A percentile compares a stretch with the other conserved stretches of the same genome.
Evolutionary conservation across 2,113 vertebrate species (phyloP).

Genomic region (Indri indri): DNA sequence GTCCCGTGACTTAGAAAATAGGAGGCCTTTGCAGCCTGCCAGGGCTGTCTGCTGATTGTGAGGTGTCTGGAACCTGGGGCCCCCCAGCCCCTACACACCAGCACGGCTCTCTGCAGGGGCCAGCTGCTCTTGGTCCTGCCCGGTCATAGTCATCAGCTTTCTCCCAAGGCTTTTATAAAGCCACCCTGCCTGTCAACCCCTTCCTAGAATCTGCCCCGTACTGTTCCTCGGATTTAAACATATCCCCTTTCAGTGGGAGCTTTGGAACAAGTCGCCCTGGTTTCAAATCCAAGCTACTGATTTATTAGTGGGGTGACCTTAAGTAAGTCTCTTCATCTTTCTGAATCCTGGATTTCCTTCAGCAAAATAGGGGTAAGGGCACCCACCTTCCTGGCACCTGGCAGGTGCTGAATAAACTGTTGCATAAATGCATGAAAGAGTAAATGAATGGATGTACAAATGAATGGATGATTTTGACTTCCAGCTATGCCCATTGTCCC

Average conservation of each 20-base stretch:
- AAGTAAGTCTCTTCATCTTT: not conserved
- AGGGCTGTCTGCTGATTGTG: not conserved
- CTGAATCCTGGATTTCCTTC: not conserved
- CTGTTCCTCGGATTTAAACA: not conserved
- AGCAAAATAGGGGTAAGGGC: not conserved
- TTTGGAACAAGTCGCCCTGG: not conserved
- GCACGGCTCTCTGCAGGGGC: not conserved
- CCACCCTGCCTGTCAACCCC: not conserved
- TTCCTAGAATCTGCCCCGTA: not conserved
- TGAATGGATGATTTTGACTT: not conserved
- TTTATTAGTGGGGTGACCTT: not conserved
- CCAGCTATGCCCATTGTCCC: not conserved
- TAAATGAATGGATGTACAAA: not conserved
- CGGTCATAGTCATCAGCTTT: not conserved
- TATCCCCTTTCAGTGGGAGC: not conserved
- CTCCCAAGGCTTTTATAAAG: not conserved
- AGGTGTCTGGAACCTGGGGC: not conserved
- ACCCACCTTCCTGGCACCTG: not conserved
- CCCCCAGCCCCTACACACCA: rapidly evolving
- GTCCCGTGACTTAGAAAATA: constrained; percentile 6
- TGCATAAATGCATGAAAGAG: not conserved
- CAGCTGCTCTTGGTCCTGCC: not conserved
- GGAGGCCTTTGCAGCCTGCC: not conserved
- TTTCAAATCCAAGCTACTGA: not conserved
- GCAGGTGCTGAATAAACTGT: not conserved